Base-by-base conservation (phyloP, 1,140 invertebrate genomes). In the Laupala kohalensis region DNA sequence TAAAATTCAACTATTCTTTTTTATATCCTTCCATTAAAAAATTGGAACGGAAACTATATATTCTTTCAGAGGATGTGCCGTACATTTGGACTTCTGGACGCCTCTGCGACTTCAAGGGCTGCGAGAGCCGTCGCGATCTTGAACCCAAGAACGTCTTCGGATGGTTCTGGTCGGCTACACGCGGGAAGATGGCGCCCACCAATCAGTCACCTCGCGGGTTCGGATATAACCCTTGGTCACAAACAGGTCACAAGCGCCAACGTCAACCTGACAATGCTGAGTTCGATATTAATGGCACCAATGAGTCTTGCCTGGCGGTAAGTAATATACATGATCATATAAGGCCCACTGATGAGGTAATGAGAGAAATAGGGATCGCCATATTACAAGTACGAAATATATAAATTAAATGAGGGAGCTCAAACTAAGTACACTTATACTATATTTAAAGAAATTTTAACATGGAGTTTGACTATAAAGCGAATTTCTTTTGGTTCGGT, bases 121-220 rank as follows among this genome's bases (percentile, higher is more conserved):
- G 93, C 79, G 91, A 93, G 78, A 89, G 89, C 64, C 87, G 93
- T 71, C 84, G 86, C 63, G 93, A 96, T 79, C 83, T 96, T 63
- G 92, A 94, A 79, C 93, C 93, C 30, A 92, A 94, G 79, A 87
- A 86, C 73, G 77, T 95, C 64, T 89, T 89, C 76, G 93, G 93
- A 6, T 96, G 93, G 93, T 96, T 96, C 86, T 96, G 93, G 93
- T 94, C 92, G 9, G 90, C 91, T 37, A 94, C 92, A 77, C 87
- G 93, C 69, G 92, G 90, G 79, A 95, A 95, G 84, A 90, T 95
- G 81, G 81, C 91, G 66, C 89, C 93, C 37, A 95, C 93, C 71
- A 93, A 92, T 81, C 81, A 86, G 77, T 78, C 82, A 29, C 85
- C 86, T n/a, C 80, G 79, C 70, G 88, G 88, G 24, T 92, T 87